Evolutionary conservation across 2,888 invertebrate species (phyloP), one percentile per base, ranked within the genome.

Genomic region (Melanostoma mellinum): DNA sequence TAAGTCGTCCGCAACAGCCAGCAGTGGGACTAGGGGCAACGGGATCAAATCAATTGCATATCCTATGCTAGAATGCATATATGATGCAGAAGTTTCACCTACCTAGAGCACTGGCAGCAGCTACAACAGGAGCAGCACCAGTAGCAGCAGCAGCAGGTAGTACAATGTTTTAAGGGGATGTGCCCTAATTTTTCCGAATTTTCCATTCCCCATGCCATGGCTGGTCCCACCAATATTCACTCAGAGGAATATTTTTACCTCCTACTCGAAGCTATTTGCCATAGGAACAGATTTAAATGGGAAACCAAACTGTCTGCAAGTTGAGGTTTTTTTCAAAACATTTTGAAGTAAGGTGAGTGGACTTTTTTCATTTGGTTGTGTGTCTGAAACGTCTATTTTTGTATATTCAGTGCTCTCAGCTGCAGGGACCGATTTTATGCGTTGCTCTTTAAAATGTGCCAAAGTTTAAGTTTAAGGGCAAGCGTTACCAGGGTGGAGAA

Each of bases 21-120:
- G 55, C n/a, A 74, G 46, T 53, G 50, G 50, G 52, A 52, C 52
- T 44, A 42, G 2, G 68, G 56, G 61, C 68, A 48, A 78, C 79
- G 65, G 69, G 73, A 84, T 84, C 84, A 78, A 84, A 79, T 79
- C 84, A 84, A 79, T 84, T 78, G 84, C 69, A 79, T 79, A 79
- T 77, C 78, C 78, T 72, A 50, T 76, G 68, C 55, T 58, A 58
- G 74, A 71, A 65, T 84, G 65, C 79, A 84, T 84, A 53, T 67
- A 79, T 84, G 84, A 78, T 73, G 78, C 73, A 69, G 56, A 20
- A 73, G 67, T 60, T 61, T 63, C 63, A 63, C 38, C 63, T 48
- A 48, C 46, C 46, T 38, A 38, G 20, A 50, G 50, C 50, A 38
- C 38, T 42, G 32, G 58, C 10, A 44, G 42, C 58, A 44, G 6